phyloP scores from a whole-genome alignment of 2,113 vertebrate genomes.

The Amblyornis subalaris region DNA sequence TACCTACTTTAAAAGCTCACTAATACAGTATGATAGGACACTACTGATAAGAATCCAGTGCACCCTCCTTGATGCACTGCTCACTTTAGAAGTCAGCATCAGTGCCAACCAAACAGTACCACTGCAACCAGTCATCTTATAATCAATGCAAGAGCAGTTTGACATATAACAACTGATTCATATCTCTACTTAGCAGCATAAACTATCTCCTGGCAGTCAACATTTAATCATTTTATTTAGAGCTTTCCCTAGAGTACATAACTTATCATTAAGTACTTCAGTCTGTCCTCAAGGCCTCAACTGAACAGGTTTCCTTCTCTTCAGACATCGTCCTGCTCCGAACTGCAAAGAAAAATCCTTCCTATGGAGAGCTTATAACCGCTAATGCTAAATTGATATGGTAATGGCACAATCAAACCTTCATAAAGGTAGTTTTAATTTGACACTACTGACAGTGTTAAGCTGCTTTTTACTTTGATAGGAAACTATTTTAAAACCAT shows the following conservation, averaged over 20 bases:
- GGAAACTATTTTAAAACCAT: neutral
- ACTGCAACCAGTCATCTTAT: neutral
- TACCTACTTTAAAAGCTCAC: slow-evolving; percentile 28
- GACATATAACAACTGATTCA: neutral
- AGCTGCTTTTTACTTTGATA: neutral
- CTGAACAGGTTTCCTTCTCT: neutral
- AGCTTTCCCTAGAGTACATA: neutral
- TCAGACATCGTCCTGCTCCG: neutral
- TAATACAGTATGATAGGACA: neutral
- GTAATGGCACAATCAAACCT: neutral
- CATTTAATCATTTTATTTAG: neutral
- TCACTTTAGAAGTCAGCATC: neutral
- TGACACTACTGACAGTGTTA: neutral
- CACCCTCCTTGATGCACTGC: neutral
- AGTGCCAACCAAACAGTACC: neutral
- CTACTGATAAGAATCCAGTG: neutral
- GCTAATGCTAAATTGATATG: neutral
- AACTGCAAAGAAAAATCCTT: neutral
- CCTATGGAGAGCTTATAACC: neutral
- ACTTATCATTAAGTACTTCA: neutral
- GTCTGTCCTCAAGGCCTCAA: neutral
- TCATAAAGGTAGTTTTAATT: neutral
- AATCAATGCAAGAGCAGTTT: neutral
- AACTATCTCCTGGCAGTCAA: neutral
- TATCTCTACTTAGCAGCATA: neutral